phyloP scores from a whole-genome alignment of 2,888 invertebrate species.

The Steinernema hermaphroditum region DNA sequence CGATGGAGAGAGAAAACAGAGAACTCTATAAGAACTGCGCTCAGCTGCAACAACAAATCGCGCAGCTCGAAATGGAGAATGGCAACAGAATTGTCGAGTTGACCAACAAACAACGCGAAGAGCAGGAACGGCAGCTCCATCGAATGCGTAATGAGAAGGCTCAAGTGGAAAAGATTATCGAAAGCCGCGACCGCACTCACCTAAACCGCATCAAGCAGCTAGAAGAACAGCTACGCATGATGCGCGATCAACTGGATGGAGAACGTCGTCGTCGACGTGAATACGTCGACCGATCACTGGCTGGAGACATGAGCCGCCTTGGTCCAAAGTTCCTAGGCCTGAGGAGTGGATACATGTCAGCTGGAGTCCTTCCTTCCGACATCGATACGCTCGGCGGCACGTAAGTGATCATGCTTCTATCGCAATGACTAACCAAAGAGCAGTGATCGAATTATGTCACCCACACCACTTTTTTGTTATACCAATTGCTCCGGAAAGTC shows the following conservation, averaged over 20 bases:
- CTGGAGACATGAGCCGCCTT: constrained; percentile 59
- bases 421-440: neutral
- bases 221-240: constrained; percentile 59
- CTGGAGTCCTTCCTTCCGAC: constrained; percentile 51
- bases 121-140: constrained; percentile 61
- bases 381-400: constrained; percentile 50
- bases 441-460: neutral
- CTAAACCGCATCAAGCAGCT: constrained; percentile 62
- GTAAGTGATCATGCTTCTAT: constrained; percentile 16
- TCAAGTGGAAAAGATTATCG: constrained; percentile 64
- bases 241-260: constrained; percentile 63
- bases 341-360: constrained; percentile 38
- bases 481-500: too few relatives aligned
- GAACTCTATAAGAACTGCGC: constrained; percentile 66
- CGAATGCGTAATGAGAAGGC: constrained; percentile 63
- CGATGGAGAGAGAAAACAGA: constrained; percentile 65
- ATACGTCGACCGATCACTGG: constrained; percentile 57
- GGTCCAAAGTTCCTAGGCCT: constrained; percentile 36
- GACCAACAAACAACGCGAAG: constrained; percentile 65
- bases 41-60: constrained; percentile 65
- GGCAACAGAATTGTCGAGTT: constrained; percentile 64
- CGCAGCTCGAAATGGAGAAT: constrained; percentile 66
- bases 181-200: constrained; percentile 62
- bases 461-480: too few relatives aligned
- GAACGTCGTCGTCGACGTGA: constrained; percentile 61